Conservation (phyloP, 2,113 vertebrate species). For the Psittacara wagleri region DNA sequence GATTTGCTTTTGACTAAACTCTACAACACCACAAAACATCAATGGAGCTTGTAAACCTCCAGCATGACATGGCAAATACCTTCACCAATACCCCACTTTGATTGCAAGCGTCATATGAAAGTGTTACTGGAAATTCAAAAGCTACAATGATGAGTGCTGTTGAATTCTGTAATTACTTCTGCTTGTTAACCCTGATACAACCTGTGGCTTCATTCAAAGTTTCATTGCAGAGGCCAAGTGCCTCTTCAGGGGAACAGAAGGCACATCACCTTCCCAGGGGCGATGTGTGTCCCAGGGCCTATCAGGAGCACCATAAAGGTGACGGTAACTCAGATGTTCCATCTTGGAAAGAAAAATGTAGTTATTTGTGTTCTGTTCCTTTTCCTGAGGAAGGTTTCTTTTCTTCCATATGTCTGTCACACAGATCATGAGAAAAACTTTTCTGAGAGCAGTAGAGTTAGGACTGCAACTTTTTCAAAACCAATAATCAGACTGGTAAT, state of each 20-base stretch:
- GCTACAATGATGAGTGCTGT: neutral
- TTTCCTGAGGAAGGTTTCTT: neutral
- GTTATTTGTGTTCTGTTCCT: neutral
- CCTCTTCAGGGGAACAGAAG: neutral
- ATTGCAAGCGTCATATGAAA: neutral
- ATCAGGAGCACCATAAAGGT: neutral
- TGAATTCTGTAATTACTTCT: neutral
- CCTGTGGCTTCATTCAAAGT: neutral
- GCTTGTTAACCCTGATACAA: neutral
- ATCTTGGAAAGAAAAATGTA: neutral
- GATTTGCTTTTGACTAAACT: neutral
- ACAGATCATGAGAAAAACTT: neutral
- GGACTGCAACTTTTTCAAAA: neutral
- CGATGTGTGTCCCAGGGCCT: neutral
- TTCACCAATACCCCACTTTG: neutral
- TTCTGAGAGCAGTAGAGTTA: neutral
- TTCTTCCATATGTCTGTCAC: neutral
- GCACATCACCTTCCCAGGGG: neutral
- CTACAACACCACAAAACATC: neutral
- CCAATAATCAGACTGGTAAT: neutral
- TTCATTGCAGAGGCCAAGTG: neutral
- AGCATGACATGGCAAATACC: neutral
- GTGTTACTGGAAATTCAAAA: neutral
- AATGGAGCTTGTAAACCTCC: neutral
- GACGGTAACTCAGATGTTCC: neutral